Conservation (phyloP, 2,888 invertebrate genomes). For the Cotesia congregata region DNA sequence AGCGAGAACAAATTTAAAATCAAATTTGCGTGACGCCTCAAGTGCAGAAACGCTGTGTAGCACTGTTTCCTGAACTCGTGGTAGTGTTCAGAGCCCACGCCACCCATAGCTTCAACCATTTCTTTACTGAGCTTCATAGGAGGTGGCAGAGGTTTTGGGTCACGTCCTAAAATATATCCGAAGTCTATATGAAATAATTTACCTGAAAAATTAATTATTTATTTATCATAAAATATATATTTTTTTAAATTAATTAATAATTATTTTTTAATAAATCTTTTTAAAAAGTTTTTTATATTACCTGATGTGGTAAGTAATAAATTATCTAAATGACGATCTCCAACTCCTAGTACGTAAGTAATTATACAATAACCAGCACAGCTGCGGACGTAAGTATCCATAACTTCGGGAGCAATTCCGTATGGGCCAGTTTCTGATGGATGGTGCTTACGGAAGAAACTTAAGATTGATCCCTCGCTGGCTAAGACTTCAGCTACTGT, state of each 20-base stretch:
- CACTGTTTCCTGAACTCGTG: conserved; percentile 94
- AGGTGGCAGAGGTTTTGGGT: conserved; percentile 98
- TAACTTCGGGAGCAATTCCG: conserved; percentile 92
- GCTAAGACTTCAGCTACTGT: conserved; percentile 93
- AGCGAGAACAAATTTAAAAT: conserved; percentile 97
- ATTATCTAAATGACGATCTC: conserved; percentile 98
- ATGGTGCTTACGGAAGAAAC: conserved; percentile 91
- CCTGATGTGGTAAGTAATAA: conserved; percentile 91
- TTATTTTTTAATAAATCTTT: background rate
- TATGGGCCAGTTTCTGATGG: conserved; percentile 90
- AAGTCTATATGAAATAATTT: conserved; percentile 98
- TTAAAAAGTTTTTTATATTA: conserved; percentile 25
- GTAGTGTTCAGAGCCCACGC: conserved; percentile 90
- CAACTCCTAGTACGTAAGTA: conserved; percentile 96
- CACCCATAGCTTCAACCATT: conserved; percentile 99
- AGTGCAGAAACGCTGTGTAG: conserved; percentile 95
- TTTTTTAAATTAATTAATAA: too few relatives aligned
- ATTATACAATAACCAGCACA: conserved; percentile 99
- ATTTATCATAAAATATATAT: background rate
- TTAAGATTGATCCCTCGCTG: conserved; percentile 90
- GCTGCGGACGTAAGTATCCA: conserved; percentile 97
- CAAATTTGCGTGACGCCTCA: conserved; percentile 94
- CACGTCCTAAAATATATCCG: conserved; percentile 96
- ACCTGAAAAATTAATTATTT: conserved; percentile 50
- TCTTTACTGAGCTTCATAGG: conserved; percentile 99